phyloP scores from a whole-genome alignment of 2,888 invertebrate species.

The Tromatobia lineatoria region DNA sequence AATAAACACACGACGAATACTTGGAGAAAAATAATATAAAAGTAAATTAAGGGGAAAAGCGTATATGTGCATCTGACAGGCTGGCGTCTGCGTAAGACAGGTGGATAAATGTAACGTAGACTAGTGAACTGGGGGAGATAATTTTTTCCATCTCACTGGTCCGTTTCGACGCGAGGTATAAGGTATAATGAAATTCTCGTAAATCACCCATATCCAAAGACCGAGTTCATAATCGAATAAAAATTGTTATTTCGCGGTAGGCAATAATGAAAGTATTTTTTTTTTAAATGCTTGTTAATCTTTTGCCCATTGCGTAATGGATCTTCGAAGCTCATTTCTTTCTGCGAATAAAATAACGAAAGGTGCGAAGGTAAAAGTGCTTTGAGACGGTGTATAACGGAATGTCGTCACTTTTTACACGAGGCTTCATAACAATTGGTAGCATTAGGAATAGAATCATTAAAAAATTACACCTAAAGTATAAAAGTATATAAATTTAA shows the following conservation, averaged over 20 bases:
- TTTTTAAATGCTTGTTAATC: conserved; percentile 14
- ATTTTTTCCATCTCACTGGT: not conserved
- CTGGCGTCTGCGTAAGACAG: conserved; percentile 11
- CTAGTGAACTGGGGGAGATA: not conserved
- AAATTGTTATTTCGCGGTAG: not conserved
- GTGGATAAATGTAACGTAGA: conserved; percentile 12
- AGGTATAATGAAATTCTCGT: conserved; percentile 35
- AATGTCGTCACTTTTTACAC: not conserved
- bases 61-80: conserved; percentile 9
- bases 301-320: conserved; percentile 25
- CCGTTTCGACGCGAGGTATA: conserved; percentile 1
- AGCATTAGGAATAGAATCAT: not conserved
- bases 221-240: conserved; percentile 2
- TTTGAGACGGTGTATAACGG: not conserved
- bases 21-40: not conserved
- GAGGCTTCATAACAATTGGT: not conserved
- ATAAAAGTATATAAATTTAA: no score
- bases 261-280: not conserved
- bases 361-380: conserved; percentile 10
- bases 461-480: no score
- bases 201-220: conserved; percentile 36
- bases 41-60: not conserved
- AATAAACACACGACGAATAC: not conserved
- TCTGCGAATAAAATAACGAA: not conserved
- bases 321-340: conserved; percentile 4